phyloP scores from a whole-genome alignment of 2,797 vertebrate species.

The Schizopygopsis malacanthus region DNA sequence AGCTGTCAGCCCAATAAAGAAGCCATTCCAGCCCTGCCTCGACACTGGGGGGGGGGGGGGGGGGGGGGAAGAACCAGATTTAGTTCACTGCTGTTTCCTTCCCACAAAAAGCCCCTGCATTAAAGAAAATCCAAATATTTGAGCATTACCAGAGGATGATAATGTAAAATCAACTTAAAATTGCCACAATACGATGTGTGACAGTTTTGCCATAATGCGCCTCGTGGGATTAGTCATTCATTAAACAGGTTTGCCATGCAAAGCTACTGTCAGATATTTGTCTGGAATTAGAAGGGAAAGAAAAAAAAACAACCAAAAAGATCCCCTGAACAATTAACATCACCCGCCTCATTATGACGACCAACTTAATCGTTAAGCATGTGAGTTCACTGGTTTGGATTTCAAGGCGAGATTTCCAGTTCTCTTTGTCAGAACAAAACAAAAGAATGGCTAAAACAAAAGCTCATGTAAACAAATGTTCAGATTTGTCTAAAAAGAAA shows the following conservation, averaged over 20 bases:
- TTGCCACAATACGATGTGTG: conserved; percentile 80
- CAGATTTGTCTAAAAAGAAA: conserved; percentile 72
- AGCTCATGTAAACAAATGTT: conserved; percentile 66
- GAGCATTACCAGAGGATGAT: conserved; percentile 85
- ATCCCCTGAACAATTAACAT: conserved; percentile 78
- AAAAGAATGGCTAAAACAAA: conserved; percentile 71
- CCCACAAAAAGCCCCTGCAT: conserved; percentile 73
- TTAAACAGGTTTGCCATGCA: conserved; percentile 86
- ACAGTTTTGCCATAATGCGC: conserved; percentile 83
- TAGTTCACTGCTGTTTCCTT: conserved; percentile 79
- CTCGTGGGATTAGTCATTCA: conserved; percentile 82
- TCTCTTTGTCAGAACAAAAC: conserved; percentile 66
- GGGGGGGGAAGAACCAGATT: conserved; percentile 70
- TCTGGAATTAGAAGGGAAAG: conserved; percentile 74
- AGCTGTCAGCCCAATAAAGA: conserved; percentile 80
- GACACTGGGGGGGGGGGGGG: conserved; percentile 65
- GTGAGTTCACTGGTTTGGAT: conserved; percentile 77
- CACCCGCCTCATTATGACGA: conserved; percentile 74
- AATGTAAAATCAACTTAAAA: conserved; percentile 87
- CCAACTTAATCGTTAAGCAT: conserved; percentile 76
- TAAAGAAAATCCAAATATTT: conserved; percentile 83
- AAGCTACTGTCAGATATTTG: conserved; percentile 86
- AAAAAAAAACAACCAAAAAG: conserved; percentile 70
- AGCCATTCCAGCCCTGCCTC: conserved; percentile 71
- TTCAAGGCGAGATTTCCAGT: conserved; percentile 67